Conservation (phyloP, 2,797 vertebrate species). For the Percopsis omiscomaycus region DNA sequence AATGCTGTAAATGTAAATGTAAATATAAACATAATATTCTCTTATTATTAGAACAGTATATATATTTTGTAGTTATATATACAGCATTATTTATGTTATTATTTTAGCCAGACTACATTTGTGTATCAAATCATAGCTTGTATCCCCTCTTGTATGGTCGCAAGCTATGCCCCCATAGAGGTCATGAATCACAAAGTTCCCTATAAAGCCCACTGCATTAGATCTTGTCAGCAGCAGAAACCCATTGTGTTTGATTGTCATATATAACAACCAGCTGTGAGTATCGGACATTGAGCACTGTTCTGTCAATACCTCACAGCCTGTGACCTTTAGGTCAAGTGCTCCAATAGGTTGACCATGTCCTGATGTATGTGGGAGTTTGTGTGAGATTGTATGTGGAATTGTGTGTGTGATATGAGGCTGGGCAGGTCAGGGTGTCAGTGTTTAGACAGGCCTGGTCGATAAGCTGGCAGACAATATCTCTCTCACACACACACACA, state of each 20-base stretch:
- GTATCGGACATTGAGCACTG: constrained; percentile 50
- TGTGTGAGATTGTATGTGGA: constrained; percentile 3
- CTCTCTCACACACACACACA: constrained; percentile 1
- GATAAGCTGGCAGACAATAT: constrained; percentile 5
- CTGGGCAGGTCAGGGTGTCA: background rate
- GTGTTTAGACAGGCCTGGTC: constrained; percentile 5
- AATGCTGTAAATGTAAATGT: no score
- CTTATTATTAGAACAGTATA: no score
- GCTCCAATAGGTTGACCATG: constrained; percentile 31
- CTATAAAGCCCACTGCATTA: no score
- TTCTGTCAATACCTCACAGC: constrained; percentile 42
- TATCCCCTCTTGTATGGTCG: no score
- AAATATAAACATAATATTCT: no score
- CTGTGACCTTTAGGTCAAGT: constrained; percentile 59
- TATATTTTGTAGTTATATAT: no score
- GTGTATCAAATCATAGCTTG: no score
- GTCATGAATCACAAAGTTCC: no score
- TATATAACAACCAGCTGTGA: constrained; percentile 50
- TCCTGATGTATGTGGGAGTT: background rate
- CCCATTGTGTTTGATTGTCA: constrained; percentile 60
- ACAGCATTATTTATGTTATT: no score
- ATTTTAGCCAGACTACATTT: no score
- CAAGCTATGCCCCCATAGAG: no score
- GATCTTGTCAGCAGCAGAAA: constrained; percentile 28
- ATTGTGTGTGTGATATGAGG: background rate